Evolutionary conservation across 2,888 invertebrate genomes (phyloP).

Genomic region (Drosophila lutescens): DNA sequence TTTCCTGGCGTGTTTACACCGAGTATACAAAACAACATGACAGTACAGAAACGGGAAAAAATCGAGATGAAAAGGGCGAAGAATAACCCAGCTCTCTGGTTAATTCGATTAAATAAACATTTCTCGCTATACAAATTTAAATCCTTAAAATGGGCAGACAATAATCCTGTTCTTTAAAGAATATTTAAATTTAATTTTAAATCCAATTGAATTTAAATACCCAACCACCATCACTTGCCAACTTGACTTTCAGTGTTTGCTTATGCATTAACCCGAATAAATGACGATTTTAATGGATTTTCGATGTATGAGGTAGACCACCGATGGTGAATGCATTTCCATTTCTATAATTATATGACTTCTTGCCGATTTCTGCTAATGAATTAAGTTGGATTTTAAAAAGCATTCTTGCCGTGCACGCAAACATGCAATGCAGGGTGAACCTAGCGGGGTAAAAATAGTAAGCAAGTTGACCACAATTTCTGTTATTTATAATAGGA

Average conservation of each 20-base stretch:
- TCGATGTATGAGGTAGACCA: slow-evolving; percentile 31
- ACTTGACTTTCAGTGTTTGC: neutral
- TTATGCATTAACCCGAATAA: neutral
- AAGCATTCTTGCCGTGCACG: slow-evolving; percentile 41
- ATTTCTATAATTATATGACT: slow-evolving; percentile 22
- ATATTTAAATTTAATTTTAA: no score
- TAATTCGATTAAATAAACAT: neutral
- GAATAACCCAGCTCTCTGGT: neutral
- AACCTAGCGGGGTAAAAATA: no score
- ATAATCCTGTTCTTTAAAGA: no score
- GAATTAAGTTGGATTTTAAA: slow-evolving; percentile 62
- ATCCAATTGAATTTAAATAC: no score
- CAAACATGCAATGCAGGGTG: slow-evolving; percentile 65
- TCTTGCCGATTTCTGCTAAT: slow-evolving; percentile 65
- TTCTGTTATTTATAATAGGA: slow-evolving; percentile 9
- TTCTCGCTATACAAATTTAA: no score
- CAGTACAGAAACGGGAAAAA: slow-evolving; percentile 1
- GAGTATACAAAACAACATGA: slow-evolving; percentile 44
- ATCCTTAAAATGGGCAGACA: no score
- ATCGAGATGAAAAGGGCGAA: neutral
- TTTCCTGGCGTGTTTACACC: slow-evolving; percentile 46
- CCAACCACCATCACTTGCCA: no score
- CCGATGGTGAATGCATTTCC: slow-evolving; percentile 5
- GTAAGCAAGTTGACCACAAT: slow-evolving; percentile 6
- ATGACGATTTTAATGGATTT: slow-evolving; percentile 59